Percentiles rank a stretch among this genome's conserved stretches.
Conservation (phyloP, 2,888 invertebrate species). For the Diplazon laetatorius region DNA sequence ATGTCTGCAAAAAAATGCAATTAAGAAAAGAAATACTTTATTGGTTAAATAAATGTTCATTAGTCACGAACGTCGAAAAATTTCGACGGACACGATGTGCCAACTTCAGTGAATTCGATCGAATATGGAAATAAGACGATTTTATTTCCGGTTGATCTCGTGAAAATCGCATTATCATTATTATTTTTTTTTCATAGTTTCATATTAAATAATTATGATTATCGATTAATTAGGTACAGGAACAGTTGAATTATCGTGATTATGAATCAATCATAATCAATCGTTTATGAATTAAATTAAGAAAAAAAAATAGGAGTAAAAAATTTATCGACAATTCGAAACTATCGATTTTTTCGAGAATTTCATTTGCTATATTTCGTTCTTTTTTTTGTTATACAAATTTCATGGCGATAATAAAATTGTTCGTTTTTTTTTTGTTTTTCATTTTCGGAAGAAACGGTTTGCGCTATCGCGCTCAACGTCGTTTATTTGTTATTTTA, state of each 20-base stretch:
- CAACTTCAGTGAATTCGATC: not conserved
- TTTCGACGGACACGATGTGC: not conserved
- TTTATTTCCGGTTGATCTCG: slow-evolving; percentile 70
- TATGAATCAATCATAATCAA: slow-evolving; percentile 76
- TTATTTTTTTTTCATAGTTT: slow-evolving; percentile 76
- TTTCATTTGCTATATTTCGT: slow-evolving; percentile 26
- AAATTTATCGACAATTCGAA: slow-evolving; percentile 58
- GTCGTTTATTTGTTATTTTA: slow-evolving; percentile 12
- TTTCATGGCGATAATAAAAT: slow-evolving; percentile 53
- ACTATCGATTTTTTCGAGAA: slow-evolving; percentile 41
- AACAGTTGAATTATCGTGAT: slow-evolving; percentile 81
- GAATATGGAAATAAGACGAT: slow-evolving; percentile 18
- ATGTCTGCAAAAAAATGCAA: not conserved
- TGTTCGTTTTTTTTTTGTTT: slow-evolving; percentile 47
- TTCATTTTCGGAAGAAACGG: slow-evolving; percentile 66
- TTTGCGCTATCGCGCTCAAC: slow-evolving; percentile 58
- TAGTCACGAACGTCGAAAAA: not conserved
- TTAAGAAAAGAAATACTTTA: too few species aligned
- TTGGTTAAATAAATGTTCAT: not conserved
- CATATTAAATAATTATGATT: slow-evolving; percentile 63
- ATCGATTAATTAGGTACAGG: slow-evolving; percentile 81
- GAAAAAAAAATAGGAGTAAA: slow-evolving; percentile 50
- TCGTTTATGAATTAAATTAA: slow-evolving; percentile 63
- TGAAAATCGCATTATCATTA: slow-evolving; percentile 80
- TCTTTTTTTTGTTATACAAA: slow-evolving; percentile 58